These are phyloP conservation scores for Euplexia lucipara DNA, from an alignment of 2,888 invertebrate genomes.

Conservation along the genomic window DNA sequence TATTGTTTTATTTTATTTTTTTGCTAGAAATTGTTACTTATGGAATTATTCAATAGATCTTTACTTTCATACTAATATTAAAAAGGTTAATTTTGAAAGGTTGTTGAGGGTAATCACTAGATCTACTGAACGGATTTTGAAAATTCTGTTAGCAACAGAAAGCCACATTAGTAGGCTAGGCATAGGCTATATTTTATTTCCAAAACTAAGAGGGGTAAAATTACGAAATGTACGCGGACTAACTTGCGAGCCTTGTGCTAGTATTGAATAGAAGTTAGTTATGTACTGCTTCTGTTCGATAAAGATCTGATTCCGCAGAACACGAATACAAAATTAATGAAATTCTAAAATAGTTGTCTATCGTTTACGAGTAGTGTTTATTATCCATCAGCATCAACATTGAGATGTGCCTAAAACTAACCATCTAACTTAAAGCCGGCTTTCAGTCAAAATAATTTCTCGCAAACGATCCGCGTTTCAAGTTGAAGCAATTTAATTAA, in stretches of 20 bases:
- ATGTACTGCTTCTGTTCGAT: neutral
- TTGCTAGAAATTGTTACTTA: neutral
- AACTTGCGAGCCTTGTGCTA: too few species aligned
- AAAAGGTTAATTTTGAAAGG: too few species aligned
- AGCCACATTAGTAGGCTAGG: too few species aligned
- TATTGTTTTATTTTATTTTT: neutral
- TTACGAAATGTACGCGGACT: too few species aligned
- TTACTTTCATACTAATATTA: too few species aligned
- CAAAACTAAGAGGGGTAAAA: too few species aligned
- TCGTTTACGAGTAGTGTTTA: neutral
- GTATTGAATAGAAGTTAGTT: neutral
- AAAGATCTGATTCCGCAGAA: neutral
- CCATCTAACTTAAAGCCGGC: constrained; percentile 18
- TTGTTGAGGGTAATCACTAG: too few species aligned
- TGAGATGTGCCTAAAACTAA: neutral
- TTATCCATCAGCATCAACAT: neutral
- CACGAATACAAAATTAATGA: neutral
- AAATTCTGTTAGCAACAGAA: too few species aligned
- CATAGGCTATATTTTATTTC: too few species aligned
- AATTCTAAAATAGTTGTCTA: neutral
- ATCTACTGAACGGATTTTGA: too few species aligned
- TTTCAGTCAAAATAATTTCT: constrained; percentile 63
- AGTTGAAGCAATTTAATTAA: constrained; percentile 87
- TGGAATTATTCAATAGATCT: neutral
- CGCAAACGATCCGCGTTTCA: constrained; percentile 65